Conservation (phyloP, 2,888 invertebrate genomes). For the Chaetoderma sp. region DNA sequence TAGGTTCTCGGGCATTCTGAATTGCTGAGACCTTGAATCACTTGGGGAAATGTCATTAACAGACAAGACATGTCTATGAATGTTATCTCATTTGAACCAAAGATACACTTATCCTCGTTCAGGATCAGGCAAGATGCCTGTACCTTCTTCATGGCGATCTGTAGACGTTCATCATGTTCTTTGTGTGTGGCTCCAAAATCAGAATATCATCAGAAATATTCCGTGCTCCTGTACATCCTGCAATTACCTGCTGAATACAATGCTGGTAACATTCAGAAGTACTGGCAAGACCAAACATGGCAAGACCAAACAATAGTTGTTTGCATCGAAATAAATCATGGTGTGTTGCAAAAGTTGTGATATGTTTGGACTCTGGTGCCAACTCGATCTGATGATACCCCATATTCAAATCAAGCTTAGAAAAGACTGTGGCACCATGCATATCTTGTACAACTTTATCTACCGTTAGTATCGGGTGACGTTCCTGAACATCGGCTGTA, state of each 20-base stretch:
- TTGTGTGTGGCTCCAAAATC: background rate
- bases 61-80: background rate
- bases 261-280: background rate
- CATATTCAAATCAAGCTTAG: constrained; percentile 15
- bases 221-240: background rate
- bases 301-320: constrained; percentile 6
- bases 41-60: background rate
- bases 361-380: background rate
- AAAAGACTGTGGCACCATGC: constrained; percentile 14
- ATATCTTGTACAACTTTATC: constrained; percentile 15
- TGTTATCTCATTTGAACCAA: background rate
- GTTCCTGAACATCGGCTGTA: background rate
- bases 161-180: background rate
- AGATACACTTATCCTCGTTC: background rate
- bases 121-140: background rate
- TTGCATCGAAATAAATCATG: constrained; percentile 10
- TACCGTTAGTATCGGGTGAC: constrained; percentile 18
- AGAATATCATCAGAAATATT: background rate
- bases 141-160: background rate
- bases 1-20: no score
- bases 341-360: constrained; percentile 16
- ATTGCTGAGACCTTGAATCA: background rate
- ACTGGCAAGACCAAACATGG: background rate
- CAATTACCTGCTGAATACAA: background rate
- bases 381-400: background rate